phyloP scores from a whole-genome alignment of 2,113 vertebrate species.

The Lampris megalopsis region DNA sequence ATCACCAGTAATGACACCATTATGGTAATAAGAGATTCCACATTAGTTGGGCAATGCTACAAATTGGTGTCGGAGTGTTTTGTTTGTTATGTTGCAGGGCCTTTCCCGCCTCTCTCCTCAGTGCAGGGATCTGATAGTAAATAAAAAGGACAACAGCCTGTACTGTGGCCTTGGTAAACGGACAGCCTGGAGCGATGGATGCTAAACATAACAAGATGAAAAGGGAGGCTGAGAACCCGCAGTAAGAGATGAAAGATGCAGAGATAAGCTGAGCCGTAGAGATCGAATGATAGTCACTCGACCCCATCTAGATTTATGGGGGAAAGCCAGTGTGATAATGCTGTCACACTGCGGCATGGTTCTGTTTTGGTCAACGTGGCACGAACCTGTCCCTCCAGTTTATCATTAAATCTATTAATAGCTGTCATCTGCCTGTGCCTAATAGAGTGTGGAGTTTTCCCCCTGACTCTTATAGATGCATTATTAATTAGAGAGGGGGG shows the following conservation, averaged over 20 bases:
- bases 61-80: neutral
- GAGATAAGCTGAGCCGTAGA: slow-evolving; percentile 11
- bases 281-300: slow-evolving; percentile 26
- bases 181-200: slow-evolving; percentile 16
- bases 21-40: too few species aligned
- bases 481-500: slow-evolving; percentile 69
- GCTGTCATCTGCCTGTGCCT: slow-evolving; percentile 54
- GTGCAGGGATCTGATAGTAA: neutral
- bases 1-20: too few species aligned
- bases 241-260: slow-evolving; percentile 21
- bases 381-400: slow-evolving; percentile 55
- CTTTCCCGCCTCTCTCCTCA: neutral
- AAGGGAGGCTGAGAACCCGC: neutral
- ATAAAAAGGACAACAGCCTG: neutral
- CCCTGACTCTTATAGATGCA: slow-evolving; percentile 68
- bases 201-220: slow-evolving; percentile 23
- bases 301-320: neutral
- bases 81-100: neutral
- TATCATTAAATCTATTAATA: slow-evolving; percentile 67
- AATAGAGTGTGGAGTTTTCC: slow-evolving; percentile 73
- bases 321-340: neutral
- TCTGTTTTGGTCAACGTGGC: slow-evolving; percentile 25
- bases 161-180: neutral
- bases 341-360: slow-evolving; percentile 3
- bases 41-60: too few species aligned